Base-by-base conservation (phyloP, 2,888 invertebrate genomes). In the Oeneis ivallda region DNA sequence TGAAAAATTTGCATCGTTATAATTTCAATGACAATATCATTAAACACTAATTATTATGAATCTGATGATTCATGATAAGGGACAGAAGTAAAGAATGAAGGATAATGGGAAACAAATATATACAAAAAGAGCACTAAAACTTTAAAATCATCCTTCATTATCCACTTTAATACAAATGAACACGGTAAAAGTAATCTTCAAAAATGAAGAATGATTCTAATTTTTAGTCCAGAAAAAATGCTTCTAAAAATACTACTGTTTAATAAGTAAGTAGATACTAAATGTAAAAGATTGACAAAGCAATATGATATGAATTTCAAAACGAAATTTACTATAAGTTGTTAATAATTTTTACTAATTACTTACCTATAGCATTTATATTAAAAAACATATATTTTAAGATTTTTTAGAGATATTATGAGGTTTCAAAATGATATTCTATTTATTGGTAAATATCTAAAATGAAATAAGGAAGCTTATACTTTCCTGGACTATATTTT, bases 111-210 rank as follows among this genome's bases (percentile, higher is more conserved):
- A 41, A 50, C n/a, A 9, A 17, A 54, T n/a, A 26, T n/a, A 17
- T 6, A 60, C 10, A 15, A 19, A 32, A 34, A 64, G 26, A 49
- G 50, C 26, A 58, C 8, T 13, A 66, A 59, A 37, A 19, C 15
- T 54, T 45, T 47, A 67, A 74, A 80, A 85, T 74, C 83, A 79
- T 83, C 79, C 86, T 87, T 83, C 87, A 89, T 85, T 86, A 78
- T 87, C 84, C 83, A 81, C 78, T 79, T 77, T 72, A 70, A 76
- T 72, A 84, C 84, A 86, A 86, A 82, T 87, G 88, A 89, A 89
- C 88, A 87, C 84, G 68, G 59, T 63, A 61, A 60, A 61, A 58
- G 70, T 65, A 66, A 67, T 70, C 49, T 69, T 73, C 78, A 82
- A 86, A 82, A 85, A 87, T 87, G 86, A 87, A 87, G 85, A 81